These are phyloP conservation scores for Sinocyclocheilus rhinocerous DNA, from an alignment of 2,113 vertebrate species.

Conservation along the genomic window DNA sequence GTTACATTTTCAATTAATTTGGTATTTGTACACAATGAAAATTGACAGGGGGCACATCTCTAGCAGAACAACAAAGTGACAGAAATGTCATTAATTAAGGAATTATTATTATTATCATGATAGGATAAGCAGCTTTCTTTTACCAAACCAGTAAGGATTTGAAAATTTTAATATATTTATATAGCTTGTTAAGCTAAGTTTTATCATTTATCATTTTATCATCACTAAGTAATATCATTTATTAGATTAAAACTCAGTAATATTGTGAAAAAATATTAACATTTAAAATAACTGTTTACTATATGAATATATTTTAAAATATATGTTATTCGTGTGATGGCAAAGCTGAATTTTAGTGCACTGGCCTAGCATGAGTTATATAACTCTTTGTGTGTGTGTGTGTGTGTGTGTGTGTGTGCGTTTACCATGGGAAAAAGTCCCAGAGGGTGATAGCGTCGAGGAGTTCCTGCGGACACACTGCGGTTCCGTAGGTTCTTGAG, in stretches of 20 bases:
- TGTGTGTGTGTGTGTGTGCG: not conserved
- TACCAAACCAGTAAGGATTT: not conserved
- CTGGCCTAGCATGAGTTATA: not conserved
- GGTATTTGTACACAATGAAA: not conserved
- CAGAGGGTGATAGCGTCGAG: slow-evolving; percentile 87
- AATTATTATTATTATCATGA: not conserved
- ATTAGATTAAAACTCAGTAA: too few species aligned
- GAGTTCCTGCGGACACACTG: slow-evolving; percentile 82
- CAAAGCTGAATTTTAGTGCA: not conserved
- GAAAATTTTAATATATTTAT: not conserved
- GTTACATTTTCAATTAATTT: not conserved
- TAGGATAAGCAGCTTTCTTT: not conserved
- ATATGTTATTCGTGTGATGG: not conserved
- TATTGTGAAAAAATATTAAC: too few species aligned
- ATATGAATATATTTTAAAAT: not conserved
- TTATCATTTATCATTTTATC: too few species aligned
- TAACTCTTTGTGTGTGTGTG: not conserved
- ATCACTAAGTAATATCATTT: too few species aligned
- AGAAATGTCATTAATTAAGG: not conserved
- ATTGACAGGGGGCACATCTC: not conserved
- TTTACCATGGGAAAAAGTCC: slow-evolving; percentile 94
- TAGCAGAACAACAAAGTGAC: not conserved
- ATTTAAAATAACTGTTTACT: not conserved
- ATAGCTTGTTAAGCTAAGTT: not conserved
- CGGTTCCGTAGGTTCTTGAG: slow-evolving; percentile 95